These are phyloP conservation scores for Macaca nemestrina DNA, from an alignment of 2,113 vertebrate genomes.

Conservation along the genomic window DNA sequence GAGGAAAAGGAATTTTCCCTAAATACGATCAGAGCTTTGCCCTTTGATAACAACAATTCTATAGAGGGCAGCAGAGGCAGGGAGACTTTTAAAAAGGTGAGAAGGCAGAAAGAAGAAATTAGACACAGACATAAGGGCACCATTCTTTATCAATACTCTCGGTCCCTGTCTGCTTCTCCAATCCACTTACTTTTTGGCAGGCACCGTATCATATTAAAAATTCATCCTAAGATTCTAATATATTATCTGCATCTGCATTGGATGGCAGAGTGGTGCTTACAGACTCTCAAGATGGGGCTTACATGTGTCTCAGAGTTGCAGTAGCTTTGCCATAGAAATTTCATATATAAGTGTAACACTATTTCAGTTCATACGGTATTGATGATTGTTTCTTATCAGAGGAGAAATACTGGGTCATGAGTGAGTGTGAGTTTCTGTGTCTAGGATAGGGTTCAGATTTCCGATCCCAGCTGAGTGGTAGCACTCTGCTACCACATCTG, in stretches of 20 bases:
- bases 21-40: conserved; percentile 41
- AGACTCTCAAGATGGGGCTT: neutral
- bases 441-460: neutral
- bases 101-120: neutral
- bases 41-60: neutral
- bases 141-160: neutral
- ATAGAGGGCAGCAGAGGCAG: neutral
- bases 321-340: neutral
- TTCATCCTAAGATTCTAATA: neutral
- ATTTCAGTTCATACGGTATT: accelerated
- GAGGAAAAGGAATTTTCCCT: conserved; percentile 65
- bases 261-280: neutral
- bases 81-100: conserved; percentile 5
- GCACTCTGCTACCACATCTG: neutral
- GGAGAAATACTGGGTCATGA: neutral
- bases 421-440: accelerated
- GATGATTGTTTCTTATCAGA: neutral
- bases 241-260: neutral
- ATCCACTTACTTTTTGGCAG: conserved; percentile 5
- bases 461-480: neutral
- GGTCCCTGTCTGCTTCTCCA: conserved; percentile 33
- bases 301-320: neutral
- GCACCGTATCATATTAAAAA: conserved; percentile 7
- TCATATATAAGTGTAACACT: accelerated
- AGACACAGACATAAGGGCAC: conserved; percentile 35